Conservation (phyloP, 2,888 invertebrate species). For the Sicus ferrugineus region DNA sequence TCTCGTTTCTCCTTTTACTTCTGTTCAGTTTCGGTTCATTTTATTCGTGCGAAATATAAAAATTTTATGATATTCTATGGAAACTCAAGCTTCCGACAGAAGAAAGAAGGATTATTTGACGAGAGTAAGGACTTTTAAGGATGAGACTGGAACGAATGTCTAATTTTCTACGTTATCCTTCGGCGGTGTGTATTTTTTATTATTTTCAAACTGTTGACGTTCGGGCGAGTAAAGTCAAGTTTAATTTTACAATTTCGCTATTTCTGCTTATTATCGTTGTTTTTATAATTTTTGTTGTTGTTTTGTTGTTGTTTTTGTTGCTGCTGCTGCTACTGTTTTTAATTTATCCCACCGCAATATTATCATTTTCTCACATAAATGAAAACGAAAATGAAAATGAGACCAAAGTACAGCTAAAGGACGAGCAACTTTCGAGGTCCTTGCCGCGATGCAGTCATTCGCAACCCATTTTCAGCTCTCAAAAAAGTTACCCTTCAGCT, state of each 20-base stretch:
- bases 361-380: slow-evolving; percentile 10
- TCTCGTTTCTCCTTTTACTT: too few relatives aligned
- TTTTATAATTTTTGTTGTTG: neutral
- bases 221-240: neutral
- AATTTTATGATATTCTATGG: too few relatives aligned
- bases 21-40: too few relatives aligned
- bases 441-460: neutral
- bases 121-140: too few relatives aligned
- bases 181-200: too few relatives aligned
- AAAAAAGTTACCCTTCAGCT: neutral
- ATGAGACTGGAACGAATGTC: too few relatives aligned
- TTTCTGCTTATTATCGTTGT: neutral
- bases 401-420: neutral
- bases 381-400: slow-evolving; percentile 2
- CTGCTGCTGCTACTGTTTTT: neutral
- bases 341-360: neutral
- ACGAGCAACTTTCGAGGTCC: neutral
- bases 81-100: too few relatives aligned
- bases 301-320: neutral
- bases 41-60: too few relatives aligned
- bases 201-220: neutral
- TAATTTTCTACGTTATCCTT: too few relatives aligned
- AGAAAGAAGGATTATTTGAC: too few relatives aligned
- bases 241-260: neutral
- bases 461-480: neutral